These are phyloP conservation scores for Catotricha subobsoleta DNA, from an alignment of 2,888 invertebrate species.

Conservation along the genomic window DNA sequence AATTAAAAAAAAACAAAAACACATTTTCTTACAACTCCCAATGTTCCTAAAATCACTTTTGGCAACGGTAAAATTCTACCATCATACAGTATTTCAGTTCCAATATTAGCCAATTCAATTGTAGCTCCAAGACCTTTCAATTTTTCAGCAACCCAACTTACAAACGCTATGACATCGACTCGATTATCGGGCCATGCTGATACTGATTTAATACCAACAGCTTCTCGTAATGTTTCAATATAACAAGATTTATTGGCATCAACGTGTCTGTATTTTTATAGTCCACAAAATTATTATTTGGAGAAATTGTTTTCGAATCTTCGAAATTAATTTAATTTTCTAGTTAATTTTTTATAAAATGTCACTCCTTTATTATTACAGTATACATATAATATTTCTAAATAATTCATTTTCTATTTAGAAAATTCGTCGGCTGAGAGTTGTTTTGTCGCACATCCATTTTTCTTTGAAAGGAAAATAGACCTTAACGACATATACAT, in stretches of 20 bases:
- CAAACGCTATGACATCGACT: conserved; percentile 64
- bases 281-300: background rate
- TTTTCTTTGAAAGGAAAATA: too few relatives aligned
- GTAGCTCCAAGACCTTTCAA: conserved; percentile 51
- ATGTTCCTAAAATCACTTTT: conserved; percentile 60
- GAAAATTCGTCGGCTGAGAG: too few relatives aligned
- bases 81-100: conserved; percentile 51
- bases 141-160: conserved; percentile 58
- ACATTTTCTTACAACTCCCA: conserved; percentile 45
- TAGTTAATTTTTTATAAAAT: too few relatives aligned
- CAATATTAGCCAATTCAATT: conserved; percentile 57
- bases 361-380: too few relatives aligned
- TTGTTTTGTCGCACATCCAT: too few relatives aligned
- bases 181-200: conserved; percentile 76
- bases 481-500: too few relatives aligned
- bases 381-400: too few relatives aligned
- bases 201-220: conserved; percentile 88
- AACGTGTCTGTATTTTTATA: conserved; percentile 39
- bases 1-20: background rate
- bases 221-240: conserved; percentile 60
- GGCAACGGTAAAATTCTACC: conserved; percentile 61
- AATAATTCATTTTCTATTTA: too few relatives aligned
- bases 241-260: conserved; percentile 59
- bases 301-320: background rate
- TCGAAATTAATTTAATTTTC: background rate